Evolutionary conservation across 2,888 invertebrate species (phyloP), one percentile per base, ranked within the genome.

Genomic region (Poecilus cupreus): DNA sequence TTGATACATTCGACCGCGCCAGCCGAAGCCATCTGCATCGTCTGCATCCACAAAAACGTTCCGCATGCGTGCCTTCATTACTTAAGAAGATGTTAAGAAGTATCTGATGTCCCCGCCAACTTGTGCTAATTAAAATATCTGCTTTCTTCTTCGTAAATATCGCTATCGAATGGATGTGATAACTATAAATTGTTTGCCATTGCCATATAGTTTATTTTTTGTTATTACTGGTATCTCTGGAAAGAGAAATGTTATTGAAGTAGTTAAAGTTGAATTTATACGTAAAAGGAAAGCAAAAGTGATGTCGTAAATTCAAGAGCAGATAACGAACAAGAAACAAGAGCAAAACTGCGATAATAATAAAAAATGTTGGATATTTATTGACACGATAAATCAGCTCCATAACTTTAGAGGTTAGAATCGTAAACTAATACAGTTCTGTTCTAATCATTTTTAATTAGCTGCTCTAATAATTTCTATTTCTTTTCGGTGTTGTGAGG

Each of bases 61-160:
- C 51, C 18, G 51, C 51, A 51, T 51, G 51, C 51, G 51, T 51
- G 51, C 1, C 0, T 51, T 18, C 18, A 6, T 51, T 18, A 51
- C 51, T 51, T 18, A 60, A 13, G 5, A 64, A 8, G 5, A 22
- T 24, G 13, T 60, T 60, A 24, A n/a, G 16, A 22, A 37, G 37
- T 10, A 60, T 70, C 70, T 22, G 70, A 70, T 39, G 70, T 46
- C n/a, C 51, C 32, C 16, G 22, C 22, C 8, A 74, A 74, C 49
- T 13, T 26, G 74, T 72, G n/a, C 74, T 74, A 74, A 74, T 74
- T 74, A 74, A 74, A 74, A 74, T 74, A 51, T 74, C 74, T 26
- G 74, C 22, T 22, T 46, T 60, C 60, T 60, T 43, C 70, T 43
- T 37, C 37, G 64, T 46, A 22, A 72, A 72, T 72, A 72, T 72